Conservation (phyloP, 64 coral and sea anemone genomes). For the Dendrophyllia cribrosa region DNA sequence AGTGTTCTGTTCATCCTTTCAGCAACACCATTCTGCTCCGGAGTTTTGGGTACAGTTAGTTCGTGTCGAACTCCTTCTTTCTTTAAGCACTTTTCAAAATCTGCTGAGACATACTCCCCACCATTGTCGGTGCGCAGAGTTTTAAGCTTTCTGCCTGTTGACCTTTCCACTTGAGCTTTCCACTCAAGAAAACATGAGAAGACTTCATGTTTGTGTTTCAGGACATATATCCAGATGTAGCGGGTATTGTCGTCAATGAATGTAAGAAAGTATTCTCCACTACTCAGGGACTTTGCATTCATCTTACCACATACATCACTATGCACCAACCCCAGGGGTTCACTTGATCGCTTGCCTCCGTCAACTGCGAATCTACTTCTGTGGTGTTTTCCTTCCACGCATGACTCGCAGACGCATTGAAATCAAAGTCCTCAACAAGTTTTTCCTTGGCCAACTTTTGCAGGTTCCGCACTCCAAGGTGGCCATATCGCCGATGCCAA, state of each 20-base stretch:
- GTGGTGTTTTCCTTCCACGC: conserved; percentile 47
- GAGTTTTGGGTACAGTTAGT: conserved; percentile 51
- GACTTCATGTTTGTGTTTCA: conserved; percentile 59
- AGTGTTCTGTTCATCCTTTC: conserved; percentile 77
- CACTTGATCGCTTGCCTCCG: conserved; percentile 6
- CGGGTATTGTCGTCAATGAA: conserved; percentile 67
- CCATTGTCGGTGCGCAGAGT: conserved; percentile 49
- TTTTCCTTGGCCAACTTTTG: conserved; percentile 42
- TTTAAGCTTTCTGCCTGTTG: conserved; percentile 27
- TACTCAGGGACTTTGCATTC: conserved; percentile 14
- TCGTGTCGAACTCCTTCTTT: conserved; percentile 53
- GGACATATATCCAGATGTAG: conserved; percentile 24
- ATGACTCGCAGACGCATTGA: conserved; percentile 31
- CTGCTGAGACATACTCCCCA: conserved; percentile 46
- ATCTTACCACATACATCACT: conserved; percentile 62
- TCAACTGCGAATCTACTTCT: conserved; percentile 14
- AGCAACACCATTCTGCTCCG: conserved; percentile 61
- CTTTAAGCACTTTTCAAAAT: conserved; percentile 64
- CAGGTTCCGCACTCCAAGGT: conserved; percentile 58
- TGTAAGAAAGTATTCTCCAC: conserved; percentile 58
- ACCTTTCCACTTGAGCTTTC: conserved; percentile 29
- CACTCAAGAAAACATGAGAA: conserved; percentile 53
- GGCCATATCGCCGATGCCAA: conserved; percentile 69
- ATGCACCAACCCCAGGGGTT: conserved; percentile 56
- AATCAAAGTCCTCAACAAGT: conserved; percentile 46